phyloP scores from a whole-genome alignment of 1,140 invertebrate genomes.

The Thaumatotibia leucotreta region DNA sequence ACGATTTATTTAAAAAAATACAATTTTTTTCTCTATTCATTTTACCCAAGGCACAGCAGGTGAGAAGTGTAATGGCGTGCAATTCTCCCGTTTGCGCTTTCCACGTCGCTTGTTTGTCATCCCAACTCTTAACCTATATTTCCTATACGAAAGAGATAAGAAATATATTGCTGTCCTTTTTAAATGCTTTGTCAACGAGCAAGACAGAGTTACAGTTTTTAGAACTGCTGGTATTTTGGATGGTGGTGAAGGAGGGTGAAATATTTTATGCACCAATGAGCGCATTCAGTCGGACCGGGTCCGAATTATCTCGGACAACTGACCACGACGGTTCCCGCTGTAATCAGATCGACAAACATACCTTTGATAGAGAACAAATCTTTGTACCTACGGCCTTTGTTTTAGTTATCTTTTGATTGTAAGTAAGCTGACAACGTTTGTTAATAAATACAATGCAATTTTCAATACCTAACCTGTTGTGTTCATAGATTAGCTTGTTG shows the following conservation, averaged over 20 bases:
- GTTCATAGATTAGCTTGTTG: too few relatives aligned
- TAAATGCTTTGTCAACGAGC: not conserved
- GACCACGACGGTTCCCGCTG: conserved; percentile 40
- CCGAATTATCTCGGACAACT: conserved; percentile 72
- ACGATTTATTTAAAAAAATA: too few relatives aligned
- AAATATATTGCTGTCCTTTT: not conserved
- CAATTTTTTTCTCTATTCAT: not conserved
- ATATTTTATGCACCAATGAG: conserved; percentile 67
- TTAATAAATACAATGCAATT: too few relatives aligned
- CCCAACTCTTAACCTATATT: not conserved
- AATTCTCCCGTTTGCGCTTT: conserved; percentile 37
- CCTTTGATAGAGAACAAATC: conserved; percentile 44
- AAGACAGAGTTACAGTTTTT: not conserved
- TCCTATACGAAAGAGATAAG: not conserved
- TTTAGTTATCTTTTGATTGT: conserved; percentile 32
- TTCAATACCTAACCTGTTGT: too few relatives aligned
- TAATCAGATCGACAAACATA: conserved; percentile 71
- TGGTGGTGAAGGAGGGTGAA: conserved; percentile 15
- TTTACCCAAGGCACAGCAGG: conserved; percentile 19
- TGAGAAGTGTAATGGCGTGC: conserved; percentile 42
- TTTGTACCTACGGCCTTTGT: conserved; percentile 48
- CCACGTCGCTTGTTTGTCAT: conserved; percentile 17
- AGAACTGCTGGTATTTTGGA: not conserved
- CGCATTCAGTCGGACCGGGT: conserved; percentile 43
- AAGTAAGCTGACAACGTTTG: too few relatives aligned